These are phyloP conservation scores for Macrostomum cliftonense DNA, from an alignment of 2,888 invertebrate species.

Conservation along the genomic window DNA sequence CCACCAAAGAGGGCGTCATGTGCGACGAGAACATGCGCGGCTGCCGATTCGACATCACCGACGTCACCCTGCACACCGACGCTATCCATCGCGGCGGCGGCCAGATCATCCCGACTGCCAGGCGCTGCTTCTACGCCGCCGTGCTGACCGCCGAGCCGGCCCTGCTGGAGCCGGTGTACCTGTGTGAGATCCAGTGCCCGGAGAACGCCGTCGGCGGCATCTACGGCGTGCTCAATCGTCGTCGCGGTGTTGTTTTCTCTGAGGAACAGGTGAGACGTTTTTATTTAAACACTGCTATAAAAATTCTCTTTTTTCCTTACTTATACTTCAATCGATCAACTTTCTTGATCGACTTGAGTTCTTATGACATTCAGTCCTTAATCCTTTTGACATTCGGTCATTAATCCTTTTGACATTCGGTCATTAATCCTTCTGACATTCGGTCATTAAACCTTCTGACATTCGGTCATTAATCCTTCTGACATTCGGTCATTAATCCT, in stretches of 20 bases:
- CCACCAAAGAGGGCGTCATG: slow-evolving; percentile 92
- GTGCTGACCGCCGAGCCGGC: slow-evolving; percentile 76
- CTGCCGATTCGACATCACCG: slow-evolving; percentile 81
- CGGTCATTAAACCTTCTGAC: no score
- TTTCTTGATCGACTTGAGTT: no score
- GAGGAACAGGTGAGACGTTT: slow-evolving; percentile 62
- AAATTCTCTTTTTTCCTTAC: no score
- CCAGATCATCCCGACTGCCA: slow-evolving; percentile 95
- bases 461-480: no score
- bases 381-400: no score
- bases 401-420: no score
- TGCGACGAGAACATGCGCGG: slow-evolving; percentile 93
- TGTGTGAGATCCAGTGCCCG: slow-evolving; percentile 75
- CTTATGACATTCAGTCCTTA: no score
- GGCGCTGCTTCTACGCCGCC: slow-evolving; percentile 88
- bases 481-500: no score
- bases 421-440: no score
- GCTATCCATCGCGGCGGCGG: slow-evolving; percentile 99
- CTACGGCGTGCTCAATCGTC: slow-evolving; percentile 85
- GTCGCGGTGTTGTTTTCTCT: slow-evolving; percentile 79
- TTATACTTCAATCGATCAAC: no score
- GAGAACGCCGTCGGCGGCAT: slow-evolving; percentile 76
- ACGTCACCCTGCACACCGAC: slow-evolving; percentile 96
- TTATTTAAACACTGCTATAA: no score
- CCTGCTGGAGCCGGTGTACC: slow-evolving; percentile 92